Percentiles rank a stretch among this genome's conserved stretches.
Conservation (phyloP, 2,888 invertebrate species). For the Lasioglossum villosulum region DNA sequence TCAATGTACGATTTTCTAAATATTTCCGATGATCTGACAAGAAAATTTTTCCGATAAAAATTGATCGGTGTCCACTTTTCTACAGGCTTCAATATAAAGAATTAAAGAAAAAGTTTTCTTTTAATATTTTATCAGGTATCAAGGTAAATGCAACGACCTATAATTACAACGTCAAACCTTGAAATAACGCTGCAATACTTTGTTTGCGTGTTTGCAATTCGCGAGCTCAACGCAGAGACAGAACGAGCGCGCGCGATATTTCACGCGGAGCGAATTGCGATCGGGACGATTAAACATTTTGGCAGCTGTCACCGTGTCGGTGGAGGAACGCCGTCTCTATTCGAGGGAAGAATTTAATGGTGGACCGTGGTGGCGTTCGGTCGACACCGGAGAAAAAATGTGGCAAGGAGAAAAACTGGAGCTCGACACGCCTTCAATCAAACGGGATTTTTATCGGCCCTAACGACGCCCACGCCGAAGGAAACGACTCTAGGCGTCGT, state of each 20-base stretch:
- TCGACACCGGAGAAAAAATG: constrained; percentile 41
- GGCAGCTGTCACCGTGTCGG: constrained; percentile 35
- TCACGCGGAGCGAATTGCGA: constrained; percentile 41
- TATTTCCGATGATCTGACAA: too few relatives aligned
- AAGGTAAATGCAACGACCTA: too few relatives aligned
- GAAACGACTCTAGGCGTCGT: constrained; percentile 10
- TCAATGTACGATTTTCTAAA: too few relatives aligned
- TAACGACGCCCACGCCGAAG: constrained; percentile 55
- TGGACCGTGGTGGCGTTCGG: constrained; percentile 26
- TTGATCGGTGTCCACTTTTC: too few relatives aligned
- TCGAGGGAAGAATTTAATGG: constrained; percentile 59
- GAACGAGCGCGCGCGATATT: constrained; percentile 6
- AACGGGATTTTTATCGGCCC: constrained; percentile 70
- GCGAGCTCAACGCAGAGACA: not conserved
- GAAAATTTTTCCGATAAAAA: too few relatives aligned
- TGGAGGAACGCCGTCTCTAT: constrained; percentile 40
- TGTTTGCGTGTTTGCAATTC: not conserved
- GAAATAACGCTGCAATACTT: too few relatives aligned
- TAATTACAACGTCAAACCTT: too few relatives aligned
- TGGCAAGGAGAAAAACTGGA: constrained; percentile 52
- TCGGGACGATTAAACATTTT: constrained; percentile 63
- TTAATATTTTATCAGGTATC: too few relatives aligned
- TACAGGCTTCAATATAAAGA: too few relatives aligned
- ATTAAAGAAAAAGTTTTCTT: too few relatives aligned
- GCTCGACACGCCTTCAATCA: constrained; percentile 62